Evolutionary conservation across 2,888 invertebrate species (phyloP).

Genomic region (Hoplodrina blanda): DNA sequence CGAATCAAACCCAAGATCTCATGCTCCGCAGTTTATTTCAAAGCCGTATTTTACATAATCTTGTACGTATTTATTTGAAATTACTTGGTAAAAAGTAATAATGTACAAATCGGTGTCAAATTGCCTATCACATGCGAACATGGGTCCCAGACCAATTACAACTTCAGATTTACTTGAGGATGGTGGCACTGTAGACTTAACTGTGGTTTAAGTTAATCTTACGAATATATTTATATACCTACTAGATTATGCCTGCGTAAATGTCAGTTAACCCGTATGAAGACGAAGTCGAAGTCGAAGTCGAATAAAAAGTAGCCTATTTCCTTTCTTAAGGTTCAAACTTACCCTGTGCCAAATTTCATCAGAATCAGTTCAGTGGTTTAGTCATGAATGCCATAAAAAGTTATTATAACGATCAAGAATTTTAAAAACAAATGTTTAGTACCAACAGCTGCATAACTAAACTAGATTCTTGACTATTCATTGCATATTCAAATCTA

Average conservation of each 20-base stretch:
- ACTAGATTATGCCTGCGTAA: too few relatives aligned
- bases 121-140: constrained; percentile 55
- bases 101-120: constrained; percentile 55
- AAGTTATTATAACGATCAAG: too few relatives aligned
- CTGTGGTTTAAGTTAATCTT: constrained; percentile 1
- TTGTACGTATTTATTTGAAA: constrained; percentile 20
- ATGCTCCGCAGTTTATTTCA: constrained; percentile 17
- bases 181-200: constrained; percentile 28
- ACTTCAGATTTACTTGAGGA: constrained; percentile 48
- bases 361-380: too few relatives aligned
- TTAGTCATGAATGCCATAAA: too few relatives aligned
- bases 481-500: constrained; percentile 47
- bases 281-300: too few relatives aligned
- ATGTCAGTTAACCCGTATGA: too few relatives aligned
- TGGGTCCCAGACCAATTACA: constrained; percentile 67
- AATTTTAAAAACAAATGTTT: too few relatives aligned
- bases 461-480: not conserved
- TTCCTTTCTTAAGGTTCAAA: too few relatives aligned
- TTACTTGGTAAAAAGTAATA: constrained; percentile 35
- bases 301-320: too few relatives aligned
- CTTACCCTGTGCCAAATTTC: too few relatives aligned
- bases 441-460: not conserved
- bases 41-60: constrained; percentile 35
- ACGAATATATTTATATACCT: not conserved
- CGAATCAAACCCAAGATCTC: constrained; percentile 2